Base-by-base conservation (phyloP, 1,140 invertebrate genomes). In the Microvelia longipes region DNA sequence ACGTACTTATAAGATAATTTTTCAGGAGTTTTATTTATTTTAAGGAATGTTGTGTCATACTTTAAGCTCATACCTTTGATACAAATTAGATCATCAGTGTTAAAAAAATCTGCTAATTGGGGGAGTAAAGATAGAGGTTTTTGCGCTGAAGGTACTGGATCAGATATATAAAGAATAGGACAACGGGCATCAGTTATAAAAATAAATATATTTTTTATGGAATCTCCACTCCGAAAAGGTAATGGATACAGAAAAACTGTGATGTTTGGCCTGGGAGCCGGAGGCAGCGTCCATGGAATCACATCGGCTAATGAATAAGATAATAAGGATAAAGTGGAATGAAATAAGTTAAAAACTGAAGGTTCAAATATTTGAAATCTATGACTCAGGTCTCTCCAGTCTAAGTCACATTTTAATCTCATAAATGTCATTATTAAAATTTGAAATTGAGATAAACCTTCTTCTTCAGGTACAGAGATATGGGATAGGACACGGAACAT, bases 371-470 rank as follows among this genome's bases (percentile, higher is more conserved):
- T 2, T 24, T 64, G 15, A 64, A 64, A 64, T 64, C 62, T 64
- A 25, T 64, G 25, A 26, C 62, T 64, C 2, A 64, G 62, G 25
- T 64, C 62, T 26, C 24, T 64, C 62, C 62, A 64, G 24, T 64
- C 62, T 24, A 64, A 64, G 24, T 64, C 62, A 64, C 62, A 64
- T 64, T 64, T 64, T 2, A 64, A 24, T 25, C 24, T 64, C 62
- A 64, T 64, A 14, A 64, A 64, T 13, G 62, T 64, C 62, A 64
- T 24, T 24, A 64, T 64, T 5, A 64, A 24, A 64, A 64, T 64
- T 64, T 64, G 62, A 64, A 64, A 64, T 5, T 5, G 25, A 13
- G 62, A 24, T 25, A 64, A 25, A 64, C 62, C 62, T 15, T 64
- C 15, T 25, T 64, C 62, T 14, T 11, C 15, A 14, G 62, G 62